A percentile compares a stretch with the other conserved stretches of the same genome.
These are phyloP conservation scores for Pipra filicauda DNA, from an alignment of 2,113 vertebrate genomes.

Conservation along the genomic window DNA sequence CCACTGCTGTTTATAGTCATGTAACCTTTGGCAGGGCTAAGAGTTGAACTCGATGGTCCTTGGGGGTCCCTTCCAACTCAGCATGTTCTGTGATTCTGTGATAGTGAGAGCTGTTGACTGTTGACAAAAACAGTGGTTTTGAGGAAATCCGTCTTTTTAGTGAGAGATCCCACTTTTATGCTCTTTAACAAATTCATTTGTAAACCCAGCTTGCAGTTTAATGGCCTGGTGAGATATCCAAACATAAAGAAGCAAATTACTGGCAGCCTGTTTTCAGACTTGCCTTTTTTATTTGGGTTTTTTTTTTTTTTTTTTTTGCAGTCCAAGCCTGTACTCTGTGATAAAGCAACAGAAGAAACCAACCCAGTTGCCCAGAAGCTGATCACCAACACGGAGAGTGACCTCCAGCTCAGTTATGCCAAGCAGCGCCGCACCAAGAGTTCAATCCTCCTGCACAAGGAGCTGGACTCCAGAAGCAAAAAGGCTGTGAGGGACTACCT, in stretches of 20 bases:
- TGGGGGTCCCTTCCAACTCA: neutral
- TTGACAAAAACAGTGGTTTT: neutral
- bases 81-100: neutral
- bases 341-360: constrained; percentile 88
- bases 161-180: neutral
- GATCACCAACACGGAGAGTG: constrained; percentile 92
- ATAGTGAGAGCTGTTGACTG: neutral
- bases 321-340: constrained; percentile 87
- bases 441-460: constrained; percentile 91
- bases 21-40: neutral
- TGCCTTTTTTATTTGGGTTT: neutral
- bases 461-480: constrained; percentile 90
- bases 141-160: neutral
- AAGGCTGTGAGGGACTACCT: constrained; percentile 89
- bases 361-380: constrained; percentile 92
- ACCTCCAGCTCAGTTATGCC: constrained; percentile 93
- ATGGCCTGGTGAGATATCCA: neutral
- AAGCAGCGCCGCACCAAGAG: constrained; percentile 95
- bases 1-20: fast-evolving
- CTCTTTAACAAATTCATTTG: neutral
- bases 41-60: neutral
- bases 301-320: constrained; percentile 46
- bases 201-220: neutral
- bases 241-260: neutral
- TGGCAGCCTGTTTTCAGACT: neutral